phyloP scores from a whole-genome alignment of 1,140 invertebrate species.

The Rhyzopertha dominica region DNA sequence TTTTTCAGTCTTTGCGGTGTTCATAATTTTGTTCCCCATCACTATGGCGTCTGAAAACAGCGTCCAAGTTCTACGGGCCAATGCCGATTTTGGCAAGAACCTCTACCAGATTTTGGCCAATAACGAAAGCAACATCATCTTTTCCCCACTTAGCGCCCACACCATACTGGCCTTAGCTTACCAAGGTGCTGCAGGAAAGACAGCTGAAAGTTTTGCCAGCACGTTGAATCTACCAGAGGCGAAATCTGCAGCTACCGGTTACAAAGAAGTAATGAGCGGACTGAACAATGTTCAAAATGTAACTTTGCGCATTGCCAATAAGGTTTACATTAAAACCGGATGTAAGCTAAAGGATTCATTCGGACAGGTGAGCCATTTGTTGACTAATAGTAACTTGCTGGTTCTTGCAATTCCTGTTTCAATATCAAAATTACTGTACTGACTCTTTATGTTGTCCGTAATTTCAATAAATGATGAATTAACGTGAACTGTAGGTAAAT shows the following conservation, averaged over 20 bases:
- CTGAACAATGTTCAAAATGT: constrained; percentile 44
- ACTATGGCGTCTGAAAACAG: too few species aligned
- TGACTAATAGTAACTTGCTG: too few species aligned
- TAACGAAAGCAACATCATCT: constrained; percentile 43
- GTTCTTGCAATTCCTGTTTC: too few species aligned
- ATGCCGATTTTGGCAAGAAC: constrained; percentile 27
- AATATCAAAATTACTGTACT: too few species aligned
- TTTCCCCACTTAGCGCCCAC: constrained; percentile 48
- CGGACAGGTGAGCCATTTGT: too few species aligned
- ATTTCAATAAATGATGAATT: too few species aligned
- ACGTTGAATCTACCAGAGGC: constrained; percentile 25
- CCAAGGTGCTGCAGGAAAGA: constrained; percentile 52
- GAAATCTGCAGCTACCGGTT: constrained; percentile 29
- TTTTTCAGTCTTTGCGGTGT: too few species aligned
- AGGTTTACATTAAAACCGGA: constrained; percentile 54
- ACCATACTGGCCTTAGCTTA: constrained; percentile 46
- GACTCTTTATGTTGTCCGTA: too few species aligned
- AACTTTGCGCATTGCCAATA: constrained; percentile 59
- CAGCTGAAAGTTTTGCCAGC: constrained; percentile 50
- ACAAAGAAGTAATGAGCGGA: constrained; percentile 43
- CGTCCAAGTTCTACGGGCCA: constrained; percentile 26
- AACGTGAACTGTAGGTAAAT: too few species aligned
- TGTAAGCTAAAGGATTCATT: constrained; percentile 48
- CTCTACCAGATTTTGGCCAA: constrained; percentile 26
- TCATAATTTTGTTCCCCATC: too few species aligned